phyloP scores from a whole-genome alignment of 2,797 vertebrate genomes.

The Margarornis squamiger region DNA sequence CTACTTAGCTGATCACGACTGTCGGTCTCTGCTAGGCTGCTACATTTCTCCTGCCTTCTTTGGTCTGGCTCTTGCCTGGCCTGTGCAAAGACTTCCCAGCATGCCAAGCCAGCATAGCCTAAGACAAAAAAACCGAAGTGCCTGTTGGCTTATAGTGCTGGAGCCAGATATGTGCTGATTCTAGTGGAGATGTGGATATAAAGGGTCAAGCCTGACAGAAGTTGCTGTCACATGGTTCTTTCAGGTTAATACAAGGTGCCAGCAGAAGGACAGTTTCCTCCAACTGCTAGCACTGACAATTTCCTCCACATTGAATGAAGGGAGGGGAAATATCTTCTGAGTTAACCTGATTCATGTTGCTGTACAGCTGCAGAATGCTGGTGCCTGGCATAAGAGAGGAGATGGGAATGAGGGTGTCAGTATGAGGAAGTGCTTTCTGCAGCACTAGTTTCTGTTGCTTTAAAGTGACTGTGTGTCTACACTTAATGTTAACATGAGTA shows the following conservation, averaged over 20 bases:
- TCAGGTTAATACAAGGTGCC: background rate
- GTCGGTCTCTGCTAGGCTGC: background rate
- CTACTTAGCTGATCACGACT: background rate
- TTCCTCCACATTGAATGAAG: background rate
- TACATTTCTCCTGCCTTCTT: background rate
- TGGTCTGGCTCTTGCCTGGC: background rate
- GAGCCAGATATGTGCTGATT: background rate
- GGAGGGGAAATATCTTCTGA: accelerated
- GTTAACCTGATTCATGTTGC: background rate
- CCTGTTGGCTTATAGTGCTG: background rate
- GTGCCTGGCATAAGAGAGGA: background rate
- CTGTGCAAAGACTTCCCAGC: background rate
- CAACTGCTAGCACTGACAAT: background rate
- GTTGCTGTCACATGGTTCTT: background rate
- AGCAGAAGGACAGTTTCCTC: background rate
- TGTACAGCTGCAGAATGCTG: background rate
- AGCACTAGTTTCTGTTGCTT: background rate
- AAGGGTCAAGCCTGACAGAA: background rate
- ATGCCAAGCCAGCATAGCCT: background rate
- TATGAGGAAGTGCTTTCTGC: background rate
- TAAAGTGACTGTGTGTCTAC: background rate
- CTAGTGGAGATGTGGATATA: background rate
- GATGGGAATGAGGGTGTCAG: background rate
- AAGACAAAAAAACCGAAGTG: background rate
- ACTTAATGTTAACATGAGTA: background rate